Evolutionary conservation across 2,888 invertebrate genomes (phyloP).

Genomic region (Troilus luridus): DNA sequence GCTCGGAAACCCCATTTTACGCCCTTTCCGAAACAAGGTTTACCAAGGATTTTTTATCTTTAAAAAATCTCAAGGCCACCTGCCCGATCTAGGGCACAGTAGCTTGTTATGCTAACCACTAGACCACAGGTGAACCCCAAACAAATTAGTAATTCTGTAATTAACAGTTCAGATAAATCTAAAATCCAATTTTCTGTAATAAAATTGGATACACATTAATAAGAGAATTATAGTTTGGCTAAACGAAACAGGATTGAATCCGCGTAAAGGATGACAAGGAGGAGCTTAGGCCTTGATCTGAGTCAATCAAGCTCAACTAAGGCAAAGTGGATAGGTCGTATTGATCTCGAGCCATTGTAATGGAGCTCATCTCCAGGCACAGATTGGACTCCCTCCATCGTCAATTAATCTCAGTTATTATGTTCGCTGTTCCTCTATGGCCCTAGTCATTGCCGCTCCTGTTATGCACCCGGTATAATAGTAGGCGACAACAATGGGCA

Average conservation of each 20-base stretch:
- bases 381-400: not conserved
- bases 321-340: constrained; percentile 41
- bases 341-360: constrained; percentile 40
- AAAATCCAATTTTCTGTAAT: not conserved
- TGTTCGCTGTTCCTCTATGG: constrained; percentile 15
- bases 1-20: no score
- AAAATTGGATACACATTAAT: not conserved
- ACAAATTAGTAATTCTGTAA: no score
- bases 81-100: no score
- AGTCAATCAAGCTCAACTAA: constrained; percentile 35
- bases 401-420: constrained; percentile 32
- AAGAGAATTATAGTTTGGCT: not conserved
- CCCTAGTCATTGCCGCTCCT: not conserved
- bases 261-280: not conserved
- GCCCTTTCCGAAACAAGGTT: no score
- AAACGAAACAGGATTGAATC: not conserved
- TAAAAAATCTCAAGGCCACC: no score
- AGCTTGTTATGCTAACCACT: no score
- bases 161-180: not conserved
- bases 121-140: no score
- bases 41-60: no score
- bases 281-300: constrained; percentile 20
- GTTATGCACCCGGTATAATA: not conserved
- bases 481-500: not conserved
- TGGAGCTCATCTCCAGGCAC: constrained; percentile 28